These are phyloP conservation scores for Metallyticus violacea DNA, from an alignment of 2,888 invertebrate genomes.

Conservation along the genomic window DNA sequence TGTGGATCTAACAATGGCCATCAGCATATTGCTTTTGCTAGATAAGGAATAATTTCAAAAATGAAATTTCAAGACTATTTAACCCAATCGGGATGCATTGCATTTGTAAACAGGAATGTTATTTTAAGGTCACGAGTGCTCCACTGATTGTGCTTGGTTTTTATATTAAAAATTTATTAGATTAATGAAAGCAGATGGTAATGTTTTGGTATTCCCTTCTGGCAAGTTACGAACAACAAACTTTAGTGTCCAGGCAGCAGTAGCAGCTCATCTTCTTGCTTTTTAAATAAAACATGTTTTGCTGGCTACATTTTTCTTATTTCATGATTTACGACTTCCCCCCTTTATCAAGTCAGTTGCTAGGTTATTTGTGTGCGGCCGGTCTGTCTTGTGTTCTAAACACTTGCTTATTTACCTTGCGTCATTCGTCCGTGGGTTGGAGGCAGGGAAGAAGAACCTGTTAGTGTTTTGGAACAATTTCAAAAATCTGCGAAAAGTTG, in stretches of 20 bases:
- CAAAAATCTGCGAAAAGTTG: constrained; percentile 20
- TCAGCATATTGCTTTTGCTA: too few species aligned
- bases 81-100: too few species aligned
- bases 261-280: not conserved
- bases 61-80: too few species aligned
- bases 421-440: not conserved
- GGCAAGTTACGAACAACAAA: not conserved
- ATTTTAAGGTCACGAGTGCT: too few species aligned
- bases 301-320: not conserved
- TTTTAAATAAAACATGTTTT: not conserved
- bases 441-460: not conserved
- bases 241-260: not conserved
- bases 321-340: not conserved
- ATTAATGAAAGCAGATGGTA: too few species aligned
- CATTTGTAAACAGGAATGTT: too few species aligned
- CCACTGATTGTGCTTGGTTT: too few species aligned
- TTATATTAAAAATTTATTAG: too few species aligned
- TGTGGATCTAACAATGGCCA: too few species aligned
- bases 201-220: too few species aligned
- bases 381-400: not conserved
- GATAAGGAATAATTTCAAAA: too few species aligned
- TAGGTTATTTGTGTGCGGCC: not conserved
- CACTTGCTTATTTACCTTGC: not conserved
- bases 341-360: not conserved
- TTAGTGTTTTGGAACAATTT: constrained; percentile 21